phyloP scores from a whole-genome alignment of 2,797 vertebrate genomes.

The Ceryle rudis region DNA sequence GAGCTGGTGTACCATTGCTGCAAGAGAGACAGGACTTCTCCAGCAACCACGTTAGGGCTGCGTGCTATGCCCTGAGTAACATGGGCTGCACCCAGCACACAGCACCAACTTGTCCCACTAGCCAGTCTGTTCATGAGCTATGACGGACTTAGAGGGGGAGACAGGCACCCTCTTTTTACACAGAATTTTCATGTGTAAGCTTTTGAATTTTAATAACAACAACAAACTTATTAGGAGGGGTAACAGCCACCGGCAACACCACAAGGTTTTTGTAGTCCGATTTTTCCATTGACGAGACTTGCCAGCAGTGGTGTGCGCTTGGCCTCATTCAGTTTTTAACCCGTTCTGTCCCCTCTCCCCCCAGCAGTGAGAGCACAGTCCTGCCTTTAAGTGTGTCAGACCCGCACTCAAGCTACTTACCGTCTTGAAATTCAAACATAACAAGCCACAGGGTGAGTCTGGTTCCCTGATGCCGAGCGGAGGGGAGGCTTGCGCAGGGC shows the following conservation, averaged over 20 bases:
- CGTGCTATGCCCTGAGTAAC: background rate
- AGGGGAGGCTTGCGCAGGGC: background rate
- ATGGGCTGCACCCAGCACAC: background rate
- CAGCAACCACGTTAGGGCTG: constrained; percentile 79
- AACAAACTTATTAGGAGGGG: background rate
- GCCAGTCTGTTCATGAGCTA: background rate
- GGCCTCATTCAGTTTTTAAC: background rate
- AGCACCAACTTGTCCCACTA: background rate
- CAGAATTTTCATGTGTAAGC: background rate
- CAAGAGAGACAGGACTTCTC: constrained; percentile 95
- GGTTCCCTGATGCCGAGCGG: background rate
- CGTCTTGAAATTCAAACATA: background rate
- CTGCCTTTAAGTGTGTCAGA: background rate
- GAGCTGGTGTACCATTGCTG: constrained; percentile 99
- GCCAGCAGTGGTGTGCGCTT: background rate
- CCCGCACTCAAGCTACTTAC: constrained; percentile 56
- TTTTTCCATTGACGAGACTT: background rate
- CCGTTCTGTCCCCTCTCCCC: too few species aligned
- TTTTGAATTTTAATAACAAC: background rate
- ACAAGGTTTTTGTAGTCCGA: background rate
- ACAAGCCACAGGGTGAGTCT: background rate
- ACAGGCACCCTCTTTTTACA: background rate
- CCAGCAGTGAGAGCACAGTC: background rate
- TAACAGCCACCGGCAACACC: rapidly evolving
- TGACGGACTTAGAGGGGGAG: background rate